Percentiles rank a stretch among this genome's conserved stretches.
These are phyloP conservation scores for Ormyrus nitidulus DNA, from an alignment of 2,888 invertebrate species.

Conservation along the genomic window DNA sequence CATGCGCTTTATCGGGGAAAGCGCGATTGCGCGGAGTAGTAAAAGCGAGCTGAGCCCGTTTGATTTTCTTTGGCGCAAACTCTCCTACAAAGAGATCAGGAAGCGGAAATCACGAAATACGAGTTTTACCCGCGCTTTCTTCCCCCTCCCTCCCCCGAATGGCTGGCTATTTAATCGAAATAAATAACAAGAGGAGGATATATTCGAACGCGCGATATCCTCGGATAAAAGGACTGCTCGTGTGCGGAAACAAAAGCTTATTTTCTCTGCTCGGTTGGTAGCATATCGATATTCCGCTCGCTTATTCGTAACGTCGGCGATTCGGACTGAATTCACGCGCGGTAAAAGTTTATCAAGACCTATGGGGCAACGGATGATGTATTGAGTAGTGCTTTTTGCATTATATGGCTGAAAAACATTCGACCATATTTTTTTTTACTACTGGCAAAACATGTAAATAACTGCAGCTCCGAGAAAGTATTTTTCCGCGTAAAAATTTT, in stretches of 20 bases:
- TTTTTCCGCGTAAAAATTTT: no score
- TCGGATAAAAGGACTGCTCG: neutral
- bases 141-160: no score
- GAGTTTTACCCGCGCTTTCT: no score
- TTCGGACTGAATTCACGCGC: neutral
- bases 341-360: conserved; percentile 43
- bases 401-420: neutral
- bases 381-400: conserved; percentile 1
- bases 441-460: no score
- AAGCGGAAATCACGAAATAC: neutral
- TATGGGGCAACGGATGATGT: conserved; percentile 12
- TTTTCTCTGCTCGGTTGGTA: neutral
- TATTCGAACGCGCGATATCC: neutral
- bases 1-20: neutral
- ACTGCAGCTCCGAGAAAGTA: no score
- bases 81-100: no score
- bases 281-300: conserved; percentile 31
- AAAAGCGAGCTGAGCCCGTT: conserved; percentile 7
- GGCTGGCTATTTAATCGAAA: conserved; percentile 36
- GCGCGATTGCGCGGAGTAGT: neutral
- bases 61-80: no score
- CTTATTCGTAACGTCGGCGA: neutral
- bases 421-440: no score
- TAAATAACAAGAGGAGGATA: conserved; percentile 28
- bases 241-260: conserved; percentile 32